Percentiles rank a stretch among this genome's conserved stretches.
These are phyloP conservation scores for Agrochola lychnidis DNA, from an alignment of 2,888 invertebrate species.

Conservation along the genomic window DNA sequence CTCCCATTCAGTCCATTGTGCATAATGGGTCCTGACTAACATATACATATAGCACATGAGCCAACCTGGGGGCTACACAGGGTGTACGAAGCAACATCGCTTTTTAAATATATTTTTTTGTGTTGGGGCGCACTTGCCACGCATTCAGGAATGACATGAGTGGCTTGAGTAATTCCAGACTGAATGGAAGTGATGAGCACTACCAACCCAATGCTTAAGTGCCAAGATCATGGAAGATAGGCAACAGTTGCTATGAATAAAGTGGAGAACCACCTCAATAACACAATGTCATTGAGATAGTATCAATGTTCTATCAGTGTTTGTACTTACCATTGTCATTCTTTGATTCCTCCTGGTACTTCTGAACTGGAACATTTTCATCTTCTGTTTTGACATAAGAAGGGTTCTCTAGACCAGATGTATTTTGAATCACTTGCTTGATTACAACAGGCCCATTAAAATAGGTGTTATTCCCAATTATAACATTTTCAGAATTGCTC, in stretches of 20 bases:
- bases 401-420: slow-evolving; percentile 80
- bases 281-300: background rate
- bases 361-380: slow-evolving; percentile 63
- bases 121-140: too few species aligned
- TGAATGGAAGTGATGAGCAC: background rate
- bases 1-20: background rate
- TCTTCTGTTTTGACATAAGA: slow-evolving; percentile 78
- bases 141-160: background rate
- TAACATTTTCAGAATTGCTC: slow-evolving; percentile 93
- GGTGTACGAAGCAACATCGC: accelerated
- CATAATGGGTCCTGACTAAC: too few species aligned
- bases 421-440: slow-evolving; percentile 92
- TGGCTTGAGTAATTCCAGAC: too few species aligned
- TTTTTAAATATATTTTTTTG: background rate
- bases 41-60: background rate
- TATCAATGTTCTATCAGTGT: background rate
- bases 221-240: background rate
- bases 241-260: background rate
- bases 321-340: slow-evolving; percentile 60
- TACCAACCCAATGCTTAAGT: background rate
- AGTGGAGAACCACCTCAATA: background rate
- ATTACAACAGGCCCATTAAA: slow-evolving; percentile 95
- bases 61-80: too few species aligned
- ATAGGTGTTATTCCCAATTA: slow-evolving; percentile 94
- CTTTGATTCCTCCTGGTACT: slow-evolving; percentile 41